phyloP scores from a whole-genome alignment of 2,113 vertebrate genomes.

The Damaliscus lunatus region DNA sequence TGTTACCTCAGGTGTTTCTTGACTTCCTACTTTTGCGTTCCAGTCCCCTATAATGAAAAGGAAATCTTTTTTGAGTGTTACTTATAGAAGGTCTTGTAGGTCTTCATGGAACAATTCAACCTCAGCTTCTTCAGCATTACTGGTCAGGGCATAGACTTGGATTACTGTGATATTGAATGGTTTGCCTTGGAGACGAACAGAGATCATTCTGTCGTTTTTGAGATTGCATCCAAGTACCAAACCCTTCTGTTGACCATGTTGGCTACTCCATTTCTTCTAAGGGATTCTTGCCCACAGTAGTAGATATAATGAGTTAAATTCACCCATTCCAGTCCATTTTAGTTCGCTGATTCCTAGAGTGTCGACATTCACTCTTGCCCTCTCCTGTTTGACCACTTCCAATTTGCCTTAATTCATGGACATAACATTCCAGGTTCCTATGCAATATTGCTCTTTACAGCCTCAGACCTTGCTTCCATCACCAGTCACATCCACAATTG shows the following conservation, averaged over 20 bases:
- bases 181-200: background rate
- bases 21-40: background rate
- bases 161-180: background rate
- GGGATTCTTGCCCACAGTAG: background rate
- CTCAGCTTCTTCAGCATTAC: background rate
- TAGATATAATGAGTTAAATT: background rate
- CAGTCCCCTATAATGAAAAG: background rate
- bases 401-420: background rate
- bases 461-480: background rate
- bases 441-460: background rate
- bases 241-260: background rate
- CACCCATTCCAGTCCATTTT: background rate
- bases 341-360: background rate
- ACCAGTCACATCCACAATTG: background rate
- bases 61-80: background rate
- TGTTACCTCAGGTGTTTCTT: background rate
- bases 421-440: background rate
- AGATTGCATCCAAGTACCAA: background rate
- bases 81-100: background rate
- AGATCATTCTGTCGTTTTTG: background rate
- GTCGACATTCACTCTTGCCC: background rate
- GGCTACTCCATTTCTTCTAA: background rate
- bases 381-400: background rate
- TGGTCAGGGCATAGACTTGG: background rate
- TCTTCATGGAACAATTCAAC: background rate